These are phyloP conservation scores for Drosophila tanythrix DNA, from an alignment of 2,888 invertebrate species.

Conservation along the genomic window DNA sequence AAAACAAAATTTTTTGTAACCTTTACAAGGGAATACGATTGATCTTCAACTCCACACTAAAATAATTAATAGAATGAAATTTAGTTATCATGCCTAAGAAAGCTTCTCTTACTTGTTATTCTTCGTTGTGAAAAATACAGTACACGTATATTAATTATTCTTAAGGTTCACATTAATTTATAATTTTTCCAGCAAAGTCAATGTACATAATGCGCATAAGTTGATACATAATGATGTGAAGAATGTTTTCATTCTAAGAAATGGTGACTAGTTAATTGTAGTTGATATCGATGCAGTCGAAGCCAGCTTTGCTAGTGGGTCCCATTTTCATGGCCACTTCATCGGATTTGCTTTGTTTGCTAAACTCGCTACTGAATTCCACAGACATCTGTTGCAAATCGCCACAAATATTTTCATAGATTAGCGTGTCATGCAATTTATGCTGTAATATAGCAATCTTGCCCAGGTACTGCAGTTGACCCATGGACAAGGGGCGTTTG, in stretches of 20 bases:
- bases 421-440: constrained; percentile 45
- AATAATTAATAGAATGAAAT: too few species aligned
- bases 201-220: too few species aligned
- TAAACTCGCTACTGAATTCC: constrained; percentile 43
- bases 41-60: too few species aligned
- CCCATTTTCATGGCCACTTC: constrained; percentile 51
- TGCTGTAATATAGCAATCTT: constrained; percentile 51
- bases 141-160: neutral
- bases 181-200: neutral
- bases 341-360: neutral
- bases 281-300: constrained; percentile 37
- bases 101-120: too few species aligned
- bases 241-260: too few species aligned
- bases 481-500: constrained; percentile 41
- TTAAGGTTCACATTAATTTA: neutral
- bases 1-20: too few species aligned
- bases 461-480: constrained; percentile 47
- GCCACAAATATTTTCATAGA: constrained; percentile 39
- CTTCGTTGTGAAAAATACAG: neutral
- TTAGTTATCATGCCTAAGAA: too few species aligned
- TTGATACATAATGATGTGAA: too few species aligned
- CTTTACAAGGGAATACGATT: too few species aligned
- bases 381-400: constrained; percentile 42
- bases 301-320: constrained; percentile 52
- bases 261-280: neutral